A percentile compares a stretch with the other conserved stretches of the same genome.
phyloP scores from a whole-genome alignment of 37 sponge, comb jelly and placozoan genomes.

The Beroe forskalii region DNA sequence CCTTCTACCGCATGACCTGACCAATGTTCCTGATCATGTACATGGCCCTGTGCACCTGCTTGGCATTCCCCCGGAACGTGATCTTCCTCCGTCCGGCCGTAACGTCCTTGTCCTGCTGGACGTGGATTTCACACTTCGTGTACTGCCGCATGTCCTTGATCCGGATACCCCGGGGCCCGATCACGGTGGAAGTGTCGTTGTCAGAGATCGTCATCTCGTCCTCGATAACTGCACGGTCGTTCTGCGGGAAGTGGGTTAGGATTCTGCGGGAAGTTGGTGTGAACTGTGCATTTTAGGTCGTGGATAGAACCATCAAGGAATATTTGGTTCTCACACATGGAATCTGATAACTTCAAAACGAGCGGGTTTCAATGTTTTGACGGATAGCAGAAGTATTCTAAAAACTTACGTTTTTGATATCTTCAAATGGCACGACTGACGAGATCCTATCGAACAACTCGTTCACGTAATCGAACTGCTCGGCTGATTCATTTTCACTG shows the following conservation, averaged over 20 bases:
- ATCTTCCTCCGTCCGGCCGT: neutral
- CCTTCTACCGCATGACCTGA: slow-evolving; percentile 35
- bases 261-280: too few relatives aligned
- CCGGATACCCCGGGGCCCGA: neutral
- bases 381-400: too few relatives aligned
- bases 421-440: neutral
- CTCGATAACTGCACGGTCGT: neutral
- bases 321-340: too few relatives aligned
- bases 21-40: slow-evolving; percentile 48
- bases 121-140: slow-evolving; percentile 29
- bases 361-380: too few relatives aligned
- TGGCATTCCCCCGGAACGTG: neutral
- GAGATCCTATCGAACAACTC: slow-evolving; percentile 37
- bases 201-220: neutral
- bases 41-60: slow-evolving; percentile 22
- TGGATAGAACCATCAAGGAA: too few relatives aligned
- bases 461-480: slow-evolving; percentile 19
- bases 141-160: slow-evolving; percentile 50
- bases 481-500: neutral
- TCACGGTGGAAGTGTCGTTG: slow-evolving; percentile 26
- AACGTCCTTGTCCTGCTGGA: slow-evolving; percentile 26
- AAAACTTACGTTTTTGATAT: slow-evolving; percentile 15
- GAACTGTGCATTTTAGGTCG: too few relatives aligned
- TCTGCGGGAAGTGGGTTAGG: slow-evolving; percentile 13
- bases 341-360: too few relatives aligned